Percentiles rank a stretch among this genome's conserved stretches.
Evolutionary conservation across 2,797 vertebrate species (phyloP).

Genomic region (Bradypodion ventrale): DNA sequence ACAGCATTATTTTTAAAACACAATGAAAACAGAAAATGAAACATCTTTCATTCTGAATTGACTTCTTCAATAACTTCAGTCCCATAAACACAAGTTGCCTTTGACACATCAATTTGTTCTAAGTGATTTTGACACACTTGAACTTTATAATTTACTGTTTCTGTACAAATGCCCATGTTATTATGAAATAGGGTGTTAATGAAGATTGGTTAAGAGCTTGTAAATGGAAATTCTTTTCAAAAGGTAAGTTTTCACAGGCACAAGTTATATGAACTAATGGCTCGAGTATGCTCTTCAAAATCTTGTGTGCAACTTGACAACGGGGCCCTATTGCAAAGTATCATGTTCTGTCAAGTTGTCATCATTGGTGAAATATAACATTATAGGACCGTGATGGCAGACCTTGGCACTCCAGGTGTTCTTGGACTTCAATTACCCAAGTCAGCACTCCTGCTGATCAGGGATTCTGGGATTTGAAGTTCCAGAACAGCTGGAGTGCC

Average conservation of each 20-base stretch:
- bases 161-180: not conserved
- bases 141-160: not conserved
- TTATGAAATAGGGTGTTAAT: not conserved
- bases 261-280: not conserved
- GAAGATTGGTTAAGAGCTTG: not conserved
- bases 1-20: not conserved
- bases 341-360: not conserved
- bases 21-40: not conserved
- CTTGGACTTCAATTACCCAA: too few relatives aligned
- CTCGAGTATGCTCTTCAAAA: not conserved
- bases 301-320: not conserved
- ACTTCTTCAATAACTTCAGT: not conserved
- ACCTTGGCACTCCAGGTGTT: too few relatives aligned
- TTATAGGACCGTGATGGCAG: too few relatives aligned
- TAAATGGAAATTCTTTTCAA: not conserved
- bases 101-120: not conserved
- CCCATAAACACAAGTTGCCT: not conserved
- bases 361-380: constrained; percentile 7
- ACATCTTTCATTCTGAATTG: not conserved
- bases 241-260: not conserved
- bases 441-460: too few relatives aligned
- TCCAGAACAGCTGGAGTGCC: too few relatives aligned
- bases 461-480: too few relatives aligned
- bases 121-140: not conserved
- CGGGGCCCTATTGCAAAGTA: not conserved